These are phyloP conservation scores for Norana najaformis DNA, from an alignment of 2,888 invertebrate species.

Conservation along the genomic window DNA sequence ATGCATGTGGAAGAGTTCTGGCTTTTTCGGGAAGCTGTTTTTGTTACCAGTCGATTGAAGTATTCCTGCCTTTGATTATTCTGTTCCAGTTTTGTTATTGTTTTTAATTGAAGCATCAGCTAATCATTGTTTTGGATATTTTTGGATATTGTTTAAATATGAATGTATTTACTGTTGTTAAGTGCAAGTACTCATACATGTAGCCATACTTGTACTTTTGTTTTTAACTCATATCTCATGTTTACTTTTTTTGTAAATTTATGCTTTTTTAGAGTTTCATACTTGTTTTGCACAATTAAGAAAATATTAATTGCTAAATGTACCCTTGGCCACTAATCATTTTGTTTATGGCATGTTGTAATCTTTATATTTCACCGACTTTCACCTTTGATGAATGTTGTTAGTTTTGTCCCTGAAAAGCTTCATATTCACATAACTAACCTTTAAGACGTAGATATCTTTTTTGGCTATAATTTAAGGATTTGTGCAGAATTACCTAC, in stretches of 20 bases:
- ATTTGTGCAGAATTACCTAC: too few relatives aligned
- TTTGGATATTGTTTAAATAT: neutral
- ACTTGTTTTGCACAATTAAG: neutral
- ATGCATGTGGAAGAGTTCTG: neutral
- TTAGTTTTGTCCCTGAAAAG: neutral
- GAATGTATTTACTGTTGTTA: neutral
- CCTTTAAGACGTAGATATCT: too few relatives aligned
- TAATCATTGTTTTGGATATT: neutral
- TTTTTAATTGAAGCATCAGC: neutral
- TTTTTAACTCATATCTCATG: neutral
- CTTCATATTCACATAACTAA: too few relatives aligned
- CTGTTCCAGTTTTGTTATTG: neutral
- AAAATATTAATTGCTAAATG: neutral
- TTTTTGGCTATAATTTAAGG: too few relatives aligned
- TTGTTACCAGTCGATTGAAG: neutral
- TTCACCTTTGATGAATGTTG: neutral
- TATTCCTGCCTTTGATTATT: neutral
- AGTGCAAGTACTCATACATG: neutral
- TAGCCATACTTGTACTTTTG: neutral
- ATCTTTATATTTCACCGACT: neutral
- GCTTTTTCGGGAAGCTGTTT: neutral
- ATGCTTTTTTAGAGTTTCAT: neutral
- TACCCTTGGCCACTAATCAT: neutral
- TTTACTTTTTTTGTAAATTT: neutral
- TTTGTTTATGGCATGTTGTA: slow-evolving; percentile 5